A percentile compares a stretch with the other conserved stretches of the same genome.
These are phyloP conservation scores for Rhinogobius similis DNA, from an alignment of 2,113 vertebrate species.

Conservation along the genomic window DNA sequence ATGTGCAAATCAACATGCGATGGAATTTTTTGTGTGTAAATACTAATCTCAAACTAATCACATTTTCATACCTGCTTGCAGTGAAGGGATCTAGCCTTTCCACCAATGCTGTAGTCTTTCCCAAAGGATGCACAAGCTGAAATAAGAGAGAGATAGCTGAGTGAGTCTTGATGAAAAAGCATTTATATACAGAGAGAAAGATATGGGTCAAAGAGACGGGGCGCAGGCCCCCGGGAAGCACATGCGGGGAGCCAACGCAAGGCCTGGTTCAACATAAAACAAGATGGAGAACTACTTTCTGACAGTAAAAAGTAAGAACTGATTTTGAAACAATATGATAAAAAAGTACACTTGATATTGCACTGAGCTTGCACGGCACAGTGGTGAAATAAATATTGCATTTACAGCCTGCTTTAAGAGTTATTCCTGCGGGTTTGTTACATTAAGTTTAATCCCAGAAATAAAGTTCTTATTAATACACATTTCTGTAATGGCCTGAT, in stretches of 20 bases:
- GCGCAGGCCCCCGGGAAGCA: conserved; percentile 45
- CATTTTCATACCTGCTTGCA: conserved; percentile 32
- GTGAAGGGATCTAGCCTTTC: conserved; percentile 49
- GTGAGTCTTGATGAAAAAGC: conserved; percentile 56
- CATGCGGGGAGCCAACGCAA: conserved; percentile 37
- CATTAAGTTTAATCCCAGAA: background rate
- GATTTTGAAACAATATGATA: conserved; percentile 19
- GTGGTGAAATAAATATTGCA: conserved; percentile 1
- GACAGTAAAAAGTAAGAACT: conserved; percentile 24
- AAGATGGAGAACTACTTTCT: conserved; percentile 26
- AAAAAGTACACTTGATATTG: background rate
- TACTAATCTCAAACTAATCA: background rate
- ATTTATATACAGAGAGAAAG: conserved; percentile 34
- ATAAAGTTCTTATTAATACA: background rate
- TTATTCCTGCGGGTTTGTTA: background rate
- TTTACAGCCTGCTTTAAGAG: background rate
- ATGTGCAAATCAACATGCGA: too few relatives aligned
- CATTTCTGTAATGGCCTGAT: background rate
- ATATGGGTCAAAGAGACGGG: conserved; percentile 52
- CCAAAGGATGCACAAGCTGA: conserved; percentile 49
- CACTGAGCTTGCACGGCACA: conserved; percentile 2
- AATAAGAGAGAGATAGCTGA: conserved; percentile 65
- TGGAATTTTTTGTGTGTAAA: too few relatives aligned
- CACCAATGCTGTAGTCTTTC: conserved; percentile 46
- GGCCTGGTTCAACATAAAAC: conserved; percentile 40